Evolutionary conservation across 1,140 invertebrate genomes (phyloP).

Genomic region (Zaprionus tsacasi): DNA sequence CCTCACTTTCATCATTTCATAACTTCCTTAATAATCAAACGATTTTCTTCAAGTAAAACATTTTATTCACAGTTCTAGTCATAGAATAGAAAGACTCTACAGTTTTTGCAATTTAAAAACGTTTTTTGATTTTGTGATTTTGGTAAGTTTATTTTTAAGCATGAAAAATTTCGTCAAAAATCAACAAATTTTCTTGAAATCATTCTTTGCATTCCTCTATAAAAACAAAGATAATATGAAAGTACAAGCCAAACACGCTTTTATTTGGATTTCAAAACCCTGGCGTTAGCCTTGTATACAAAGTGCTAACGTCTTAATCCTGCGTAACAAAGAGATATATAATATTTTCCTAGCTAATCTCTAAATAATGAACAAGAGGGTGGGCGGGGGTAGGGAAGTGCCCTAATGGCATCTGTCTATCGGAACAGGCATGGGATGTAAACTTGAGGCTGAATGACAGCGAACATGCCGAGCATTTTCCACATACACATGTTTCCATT

Average conservation of each 20-base stretch:
- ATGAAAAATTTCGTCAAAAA: too few species aligned
- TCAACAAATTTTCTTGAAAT: too few species aligned
- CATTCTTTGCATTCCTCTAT: too few species aligned
- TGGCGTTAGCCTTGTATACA: conserved; percentile 16
- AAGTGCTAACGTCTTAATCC: conserved; percentile 24
- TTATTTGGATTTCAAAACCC: conserved; percentile 11
- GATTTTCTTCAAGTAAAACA: too few species aligned
- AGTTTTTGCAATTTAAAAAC: too few species aligned
- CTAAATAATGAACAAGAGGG: neutral
- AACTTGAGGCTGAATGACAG: conserved; percentile 64
- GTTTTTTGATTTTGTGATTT: too few species aligned
- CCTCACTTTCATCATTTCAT: too few species aligned
- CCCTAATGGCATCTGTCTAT: conserved; percentile 58
- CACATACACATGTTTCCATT: conserved; percentile 74
- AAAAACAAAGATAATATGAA: neutral
- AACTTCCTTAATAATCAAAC: too few species aligned
- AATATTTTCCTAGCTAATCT: conserved; percentile 36
- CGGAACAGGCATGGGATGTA: conserved; percentile 47
- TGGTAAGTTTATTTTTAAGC: too few species aligned
- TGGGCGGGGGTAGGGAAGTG: neutral
- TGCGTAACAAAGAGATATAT: neutral
- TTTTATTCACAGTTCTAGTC: too few species aligned
- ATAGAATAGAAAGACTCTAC: too few species aligned
- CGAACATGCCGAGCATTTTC: conserved; percentile 71
- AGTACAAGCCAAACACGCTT: neutral